Conservation (phyloP, 2,113 vertebrate genomes). For the Morone chrysops region DNA sequence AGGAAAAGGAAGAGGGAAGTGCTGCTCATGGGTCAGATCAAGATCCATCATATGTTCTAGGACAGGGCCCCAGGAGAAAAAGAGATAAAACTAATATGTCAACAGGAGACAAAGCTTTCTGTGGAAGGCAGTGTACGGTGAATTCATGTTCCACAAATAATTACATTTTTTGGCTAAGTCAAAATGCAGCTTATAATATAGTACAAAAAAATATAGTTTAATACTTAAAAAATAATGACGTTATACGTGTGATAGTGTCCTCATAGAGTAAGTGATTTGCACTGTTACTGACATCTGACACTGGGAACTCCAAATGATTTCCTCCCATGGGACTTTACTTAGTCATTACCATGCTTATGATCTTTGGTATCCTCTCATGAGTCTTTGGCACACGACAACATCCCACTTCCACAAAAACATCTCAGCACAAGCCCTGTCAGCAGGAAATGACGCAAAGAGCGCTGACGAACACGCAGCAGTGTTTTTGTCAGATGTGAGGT, state of each 20-base stretch:
- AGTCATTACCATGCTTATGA: constrained; percentile 56
- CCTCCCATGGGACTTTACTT: constrained; percentile 62
- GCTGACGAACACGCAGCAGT: constrained; percentile 47
- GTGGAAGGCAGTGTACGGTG: not conserved
- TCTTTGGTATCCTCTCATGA: constrained; percentile 70
- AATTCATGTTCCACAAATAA: not conserved
- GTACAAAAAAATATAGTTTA: not conserved
- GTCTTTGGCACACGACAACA: constrained; percentile 59
- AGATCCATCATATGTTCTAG: constrained; percentile 60
- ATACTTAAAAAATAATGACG: not conserved
- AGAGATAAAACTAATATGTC: constrained; percentile 33
- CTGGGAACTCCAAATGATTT: constrained; percentile 63
- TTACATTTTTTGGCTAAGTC: not conserved
- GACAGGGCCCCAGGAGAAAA: constrained; percentile 47
- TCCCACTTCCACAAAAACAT: constrained; percentile 78
- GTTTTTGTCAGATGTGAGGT: constrained; percentile 39
- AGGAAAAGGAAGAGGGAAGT: constrained; percentile 83
- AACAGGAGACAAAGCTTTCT: constrained; percentile 24
- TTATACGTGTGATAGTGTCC: not conserved
- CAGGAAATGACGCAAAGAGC: constrained; percentile 75
- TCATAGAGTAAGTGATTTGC: constrained; percentile 14
- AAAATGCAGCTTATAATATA: not conserved
- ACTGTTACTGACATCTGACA: constrained; percentile 39
- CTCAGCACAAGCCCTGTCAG: constrained; percentile 20
- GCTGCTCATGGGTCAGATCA: constrained; percentile 56